Evolutionary conservation across 2,113 vertebrate genomes (phyloP).

Genomic region (Sander lucioperca): DNA sequence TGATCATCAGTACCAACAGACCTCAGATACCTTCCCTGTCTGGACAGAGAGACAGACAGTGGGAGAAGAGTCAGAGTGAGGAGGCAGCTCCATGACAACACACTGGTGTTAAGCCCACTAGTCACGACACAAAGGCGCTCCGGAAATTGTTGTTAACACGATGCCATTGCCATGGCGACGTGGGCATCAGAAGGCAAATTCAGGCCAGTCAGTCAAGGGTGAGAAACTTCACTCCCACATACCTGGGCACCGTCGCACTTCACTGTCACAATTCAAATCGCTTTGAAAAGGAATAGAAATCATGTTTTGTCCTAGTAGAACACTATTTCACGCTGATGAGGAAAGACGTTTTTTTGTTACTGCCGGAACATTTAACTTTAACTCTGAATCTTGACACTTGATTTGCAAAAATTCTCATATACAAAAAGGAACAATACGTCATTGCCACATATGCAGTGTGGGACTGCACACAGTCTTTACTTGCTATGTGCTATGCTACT

Average conservation of each 20-base stretch:
- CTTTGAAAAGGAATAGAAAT: not conserved
- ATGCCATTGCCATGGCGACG: constrained; percentile 30
- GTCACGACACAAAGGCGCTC: constrained; percentile 67
- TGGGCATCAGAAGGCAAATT: constrained; percentile 61
- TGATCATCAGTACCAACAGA: not conserved
- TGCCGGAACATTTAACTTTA: constrained; percentile 6
- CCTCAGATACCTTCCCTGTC: constrained; percentile 37
- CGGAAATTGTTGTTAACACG: constrained; percentile 34
- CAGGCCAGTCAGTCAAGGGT: constrained; percentile 60
- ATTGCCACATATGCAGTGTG: not conserved
- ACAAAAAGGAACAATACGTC: constrained; percentile 12
- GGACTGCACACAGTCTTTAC: constrained; percentile 10
- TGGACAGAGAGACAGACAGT: constrained; percentile 30
- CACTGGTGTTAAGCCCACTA: constrained; percentile 39
- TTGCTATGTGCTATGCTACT: constrained; percentile 28
- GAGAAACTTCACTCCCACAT: constrained; percentile 66
- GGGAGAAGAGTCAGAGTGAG: constrained; percentile 36
- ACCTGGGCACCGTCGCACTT: constrained; percentile 32
- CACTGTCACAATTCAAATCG: constrained; percentile 59
- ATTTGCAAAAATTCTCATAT: not conserved
- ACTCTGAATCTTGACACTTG: constrained; percentile 8
- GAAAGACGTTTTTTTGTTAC: not conserved
- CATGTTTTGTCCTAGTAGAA: not conserved
- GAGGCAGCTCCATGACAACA: constrained; percentile 48
- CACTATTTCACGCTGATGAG: not conserved